Conservation (phyloP, 1,140 invertebrate genomes). For the Ceratina japonica region DNA sequence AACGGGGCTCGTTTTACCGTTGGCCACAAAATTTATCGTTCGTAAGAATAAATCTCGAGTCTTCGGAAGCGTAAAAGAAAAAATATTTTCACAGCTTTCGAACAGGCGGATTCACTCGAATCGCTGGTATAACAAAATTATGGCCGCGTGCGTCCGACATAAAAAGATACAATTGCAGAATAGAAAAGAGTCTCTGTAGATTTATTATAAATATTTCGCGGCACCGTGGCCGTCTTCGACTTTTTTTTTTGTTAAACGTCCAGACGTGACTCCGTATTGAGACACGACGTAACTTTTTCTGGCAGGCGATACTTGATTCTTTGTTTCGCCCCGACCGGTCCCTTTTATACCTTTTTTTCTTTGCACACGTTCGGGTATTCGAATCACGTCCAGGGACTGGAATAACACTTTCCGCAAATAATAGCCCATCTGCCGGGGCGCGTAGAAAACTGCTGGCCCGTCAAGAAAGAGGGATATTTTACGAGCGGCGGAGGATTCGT, state of each 20-base stretch:
- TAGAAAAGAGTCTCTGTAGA: neutral
- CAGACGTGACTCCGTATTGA: too few relatives aligned
- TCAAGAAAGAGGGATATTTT: slow-evolving; percentile 45
- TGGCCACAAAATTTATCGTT: neutral
- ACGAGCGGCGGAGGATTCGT: slow-evolving; percentile 39
- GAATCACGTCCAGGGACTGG: slow-evolving; percentile 33
- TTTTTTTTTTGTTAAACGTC: too few relatives aligned
- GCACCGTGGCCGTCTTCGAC: neutral
- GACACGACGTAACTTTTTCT: too few relatives aligned
- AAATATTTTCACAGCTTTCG: slow-evolving; percentile 21
- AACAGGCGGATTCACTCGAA: slow-evolving; percentile 1
- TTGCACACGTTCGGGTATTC: slow-evolving; percentile 20
- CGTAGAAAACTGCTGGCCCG: slow-evolving; percentile 37
- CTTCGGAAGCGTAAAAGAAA: neutral
- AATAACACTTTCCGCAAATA: slow-evolving; percentile 49
- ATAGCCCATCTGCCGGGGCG: slow-evolving; percentile 28
- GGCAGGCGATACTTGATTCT: too few relatives aligned
- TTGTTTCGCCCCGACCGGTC: too few relatives aligned
- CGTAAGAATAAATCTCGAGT: neutral
- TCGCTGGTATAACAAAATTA: slow-evolving; percentile 21
- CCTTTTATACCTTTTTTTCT: neutral
- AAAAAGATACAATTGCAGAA: slow-evolving; percentile 24
- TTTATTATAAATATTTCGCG: slow-evolving; percentile 7
- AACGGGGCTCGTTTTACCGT: neutral
- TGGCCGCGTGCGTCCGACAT: neutral